Evolutionary conservation across 2,797 vertebrate species (phyloP), one percentile per base, ranked within the genome.

Genomic region (Eulemur albifrons): DNA sequence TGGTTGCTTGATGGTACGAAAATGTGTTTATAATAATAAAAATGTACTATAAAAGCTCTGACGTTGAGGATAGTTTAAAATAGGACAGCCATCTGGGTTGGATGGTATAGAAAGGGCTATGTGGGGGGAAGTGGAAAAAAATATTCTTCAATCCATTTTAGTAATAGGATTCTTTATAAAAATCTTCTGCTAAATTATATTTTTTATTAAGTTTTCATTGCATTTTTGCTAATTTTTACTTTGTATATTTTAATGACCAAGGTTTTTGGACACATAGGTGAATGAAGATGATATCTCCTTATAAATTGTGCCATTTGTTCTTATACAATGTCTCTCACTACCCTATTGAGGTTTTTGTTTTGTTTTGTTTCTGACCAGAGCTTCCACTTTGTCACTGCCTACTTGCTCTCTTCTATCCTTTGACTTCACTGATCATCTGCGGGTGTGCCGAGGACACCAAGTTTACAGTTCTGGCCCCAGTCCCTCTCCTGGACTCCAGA

Each of bases 21-120:
- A 90, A 85, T 72, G 73, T 69, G 94, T 96, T 93, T 90, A 94
- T 83, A 90, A 95, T 96, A 95, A 97, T 93, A 87, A 93, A 96
- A 96, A 97, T 91, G 94, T 75, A 94, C 88, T 94, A 91, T 94
- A 52, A 91, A 95, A 95, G 57, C 86, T 84, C 93, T 97, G 90
- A 97, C 89, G 67, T 89, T 84, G 94, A 94, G 79, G 67, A 17
- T 15, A 43, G 65, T 95, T 97, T 96, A 96, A 98, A 97, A 97
- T 97, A 97, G 97, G 97, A 57, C 43, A 92, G 38, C 96, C 97
- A 97, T 97, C 97, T 98, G 97, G 96, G 91, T 75, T 82, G 54
- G 52, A 93, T 59, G 87, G 72, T 95, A 96, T 93, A 85, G 97
- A 83, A 80, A 93, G 45, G 38, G 54, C 93, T 96, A 92, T 95